These are phyloP conservation scores for Hexactinellida sp. DNA, from an alignment of 37 sponge, comb jelly and placozoan species.

Conservation along the genomic window DNA sequence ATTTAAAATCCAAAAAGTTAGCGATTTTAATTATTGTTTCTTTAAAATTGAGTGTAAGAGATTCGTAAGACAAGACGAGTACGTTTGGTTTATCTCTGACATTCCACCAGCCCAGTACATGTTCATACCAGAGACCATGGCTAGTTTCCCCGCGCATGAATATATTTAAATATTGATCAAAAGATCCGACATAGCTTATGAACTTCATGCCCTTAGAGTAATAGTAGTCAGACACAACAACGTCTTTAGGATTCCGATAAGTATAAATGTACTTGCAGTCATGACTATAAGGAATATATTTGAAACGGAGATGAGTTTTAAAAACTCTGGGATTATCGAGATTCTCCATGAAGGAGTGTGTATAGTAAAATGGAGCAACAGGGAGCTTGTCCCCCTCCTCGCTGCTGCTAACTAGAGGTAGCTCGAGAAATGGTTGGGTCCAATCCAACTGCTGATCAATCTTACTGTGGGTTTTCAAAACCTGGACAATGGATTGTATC, in stretches of 20 bases:
- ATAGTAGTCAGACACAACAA: neutral
- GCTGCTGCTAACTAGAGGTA: neutral
- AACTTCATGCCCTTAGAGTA: neutral
- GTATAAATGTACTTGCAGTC: slow-evolving; percentile 5
- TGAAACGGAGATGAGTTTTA: neutral
- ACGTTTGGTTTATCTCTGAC: neutral
- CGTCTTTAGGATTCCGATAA: neutral
- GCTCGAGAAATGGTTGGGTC: neutral
- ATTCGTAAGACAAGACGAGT: neutral
- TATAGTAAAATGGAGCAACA: neutral
- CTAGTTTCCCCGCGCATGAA: neutral
- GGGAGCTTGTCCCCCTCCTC: neutral
- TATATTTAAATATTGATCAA: neutral
- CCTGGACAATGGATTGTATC: neutral
- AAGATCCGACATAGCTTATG: neutral
- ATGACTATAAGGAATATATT: neutral
- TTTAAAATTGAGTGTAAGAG: neutral
- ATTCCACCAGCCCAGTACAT: neutral
- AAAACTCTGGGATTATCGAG: neutral
- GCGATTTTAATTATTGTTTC: neutral
- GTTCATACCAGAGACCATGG: neutral
- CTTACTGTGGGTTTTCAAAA: neutral
- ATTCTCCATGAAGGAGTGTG: neutral
- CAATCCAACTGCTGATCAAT: neutral
- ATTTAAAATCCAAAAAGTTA: neutral